These are phyloP conservation scores for Brachycybe producta DNA, from an alignment of 2,888 invertebrate species.

Conservation along the genomic window DNA sequence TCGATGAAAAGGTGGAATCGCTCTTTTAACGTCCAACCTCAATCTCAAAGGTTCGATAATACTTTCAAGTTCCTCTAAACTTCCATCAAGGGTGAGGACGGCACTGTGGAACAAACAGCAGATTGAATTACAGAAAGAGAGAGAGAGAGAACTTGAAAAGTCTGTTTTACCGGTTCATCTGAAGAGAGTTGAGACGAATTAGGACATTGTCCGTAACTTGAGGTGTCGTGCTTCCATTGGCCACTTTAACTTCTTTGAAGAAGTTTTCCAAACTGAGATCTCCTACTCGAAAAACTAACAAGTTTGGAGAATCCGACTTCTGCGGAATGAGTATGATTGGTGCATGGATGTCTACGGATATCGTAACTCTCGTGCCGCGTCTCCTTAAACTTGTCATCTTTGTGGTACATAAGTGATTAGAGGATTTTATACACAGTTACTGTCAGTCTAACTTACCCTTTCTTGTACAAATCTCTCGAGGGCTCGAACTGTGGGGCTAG, in stretches of 20 bases:
- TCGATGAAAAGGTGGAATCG: constrained; percentile 38
- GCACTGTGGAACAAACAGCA: constrained; percentile 23
- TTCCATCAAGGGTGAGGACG: constrained; percentile 45
- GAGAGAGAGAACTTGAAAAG: neutral
- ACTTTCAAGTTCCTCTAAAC: constrained; percentile 58
- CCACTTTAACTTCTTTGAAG: constrained; percentile 44
- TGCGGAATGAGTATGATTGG: constrained; percentile 64
- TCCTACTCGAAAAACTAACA: constrained; percentile 59
- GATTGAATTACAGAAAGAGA: neutral
- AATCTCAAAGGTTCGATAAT: constrained; percentile 59
- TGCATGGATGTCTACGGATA: constrained; percentile 54
- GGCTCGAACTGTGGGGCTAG: constrained; percentile 23
- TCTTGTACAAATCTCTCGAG: constrained; percentile 22
- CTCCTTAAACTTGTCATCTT: constrained; percentile 22
- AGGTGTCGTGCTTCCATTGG: constrained; percentile 28
- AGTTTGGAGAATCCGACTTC: constrained; percentile 61
- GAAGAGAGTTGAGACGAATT: constrained; percentile 52
- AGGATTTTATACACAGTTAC: too few relatives aligned
- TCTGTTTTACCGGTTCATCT: constrained; percentile 37
- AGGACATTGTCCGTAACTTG: constrained; percentile 54
- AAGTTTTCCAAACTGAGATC: constrained; percentile 66
- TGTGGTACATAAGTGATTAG: too few relatives aligned
- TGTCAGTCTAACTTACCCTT: constrained; percentile 19
- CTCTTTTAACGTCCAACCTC: constrained; percentile 57
- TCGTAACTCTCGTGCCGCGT: constrained; percentile 43